phyloP scores from a whole-genome alignment of 2,113 vertebrate species.

The Suncus etruscus region DNA sequence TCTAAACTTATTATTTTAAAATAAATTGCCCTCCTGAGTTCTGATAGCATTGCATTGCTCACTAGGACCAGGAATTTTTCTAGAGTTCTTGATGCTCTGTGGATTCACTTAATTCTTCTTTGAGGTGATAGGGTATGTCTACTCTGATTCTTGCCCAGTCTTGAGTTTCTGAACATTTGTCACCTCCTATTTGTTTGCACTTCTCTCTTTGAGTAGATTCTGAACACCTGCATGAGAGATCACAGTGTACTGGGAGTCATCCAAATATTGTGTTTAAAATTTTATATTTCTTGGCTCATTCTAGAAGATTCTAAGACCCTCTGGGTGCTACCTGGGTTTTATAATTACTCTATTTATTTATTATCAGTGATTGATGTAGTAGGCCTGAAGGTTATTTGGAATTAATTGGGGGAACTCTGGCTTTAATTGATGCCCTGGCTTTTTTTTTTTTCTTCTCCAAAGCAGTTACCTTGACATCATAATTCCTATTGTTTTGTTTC shows the following conservation, averaged over 20 bases:
- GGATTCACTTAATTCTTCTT: not conserved
- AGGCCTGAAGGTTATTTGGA: not conserved
- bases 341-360: not conserved
- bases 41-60: not conserved
- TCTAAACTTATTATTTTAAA: not conserved
- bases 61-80: not conserved
- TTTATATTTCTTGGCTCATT: not conserved
- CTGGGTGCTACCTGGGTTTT: not conserved
- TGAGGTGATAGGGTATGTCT: not conserved
- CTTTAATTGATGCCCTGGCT: not conserved
- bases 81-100: not conserved
- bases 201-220: too few species aligned
- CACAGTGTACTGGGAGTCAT: not conserved
- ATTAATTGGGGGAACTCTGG: conserved; percentile 9
- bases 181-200: not conserved
- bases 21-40: not conserved
- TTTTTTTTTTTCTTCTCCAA: not conserved
- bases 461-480: not conserved
- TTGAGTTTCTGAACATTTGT: not conserved
- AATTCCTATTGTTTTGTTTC: not conserved
- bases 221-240: not conserved
- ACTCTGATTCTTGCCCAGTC: rapidly evolving
- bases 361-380: not conserved
- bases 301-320: not conserved
- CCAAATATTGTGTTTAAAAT: not conserved